A percentile compares a stretch with the other conserved stretches of the same genome.
phyloP scores from a whole-genome alignment of 2,797 vertebrate species.

The Acanthiza pusilla region DNA sequence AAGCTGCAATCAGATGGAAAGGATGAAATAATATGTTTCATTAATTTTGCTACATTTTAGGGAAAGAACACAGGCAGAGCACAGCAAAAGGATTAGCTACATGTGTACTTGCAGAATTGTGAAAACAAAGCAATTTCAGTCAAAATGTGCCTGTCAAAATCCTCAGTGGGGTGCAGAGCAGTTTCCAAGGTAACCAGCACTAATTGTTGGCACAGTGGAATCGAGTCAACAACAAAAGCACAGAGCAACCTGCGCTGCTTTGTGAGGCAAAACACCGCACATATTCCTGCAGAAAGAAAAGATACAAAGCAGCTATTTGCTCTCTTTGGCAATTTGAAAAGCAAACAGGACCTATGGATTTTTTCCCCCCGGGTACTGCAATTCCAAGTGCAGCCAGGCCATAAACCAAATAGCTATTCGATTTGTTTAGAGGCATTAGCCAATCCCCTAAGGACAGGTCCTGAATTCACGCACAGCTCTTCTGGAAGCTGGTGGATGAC shows the following conservation, averaged over 20 bases:
- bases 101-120: slow-evolving; percentile 27
- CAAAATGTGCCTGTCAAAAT: slow-evolving; percentile 71
- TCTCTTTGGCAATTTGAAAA: slow-evolving; percentile 6
- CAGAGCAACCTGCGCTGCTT: slow-evolving; percentile 28
- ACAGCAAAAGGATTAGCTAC: slow-evolving; percentile 52
- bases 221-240: slow-evolving; percentile 61
- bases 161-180: slow-evolving; percentile 65
- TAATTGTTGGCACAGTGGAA: slow-evolving; percentile 69
- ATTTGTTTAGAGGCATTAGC: slow-evolving; percentile 22
- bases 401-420: not conserved
- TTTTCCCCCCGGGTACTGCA: not conserved
- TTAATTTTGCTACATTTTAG: slow-evolving; percentile 46
- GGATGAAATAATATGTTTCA: slow-evolving; percentile 31
- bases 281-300: slow-evolving; percentile 11
- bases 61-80: not conserved
- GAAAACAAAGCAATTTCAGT: slow-evolving; percentile 74
- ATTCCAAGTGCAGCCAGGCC: not conserved
- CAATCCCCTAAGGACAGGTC: not conserved
- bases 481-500: not conserved
- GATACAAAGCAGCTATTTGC: not conserved
- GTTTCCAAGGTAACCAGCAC: slow-evolving; percentile 74
- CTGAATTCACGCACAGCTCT: not conserved
- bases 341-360: slow-evolving; percentile 20
- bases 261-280: slow-evolving; percentile 37
- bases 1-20: slow-evolving; percentile 22